phyloP scores from a whole-genome alignment of 2,888 invertebrate genomes.

The Coleophora deauratella region DNA sequence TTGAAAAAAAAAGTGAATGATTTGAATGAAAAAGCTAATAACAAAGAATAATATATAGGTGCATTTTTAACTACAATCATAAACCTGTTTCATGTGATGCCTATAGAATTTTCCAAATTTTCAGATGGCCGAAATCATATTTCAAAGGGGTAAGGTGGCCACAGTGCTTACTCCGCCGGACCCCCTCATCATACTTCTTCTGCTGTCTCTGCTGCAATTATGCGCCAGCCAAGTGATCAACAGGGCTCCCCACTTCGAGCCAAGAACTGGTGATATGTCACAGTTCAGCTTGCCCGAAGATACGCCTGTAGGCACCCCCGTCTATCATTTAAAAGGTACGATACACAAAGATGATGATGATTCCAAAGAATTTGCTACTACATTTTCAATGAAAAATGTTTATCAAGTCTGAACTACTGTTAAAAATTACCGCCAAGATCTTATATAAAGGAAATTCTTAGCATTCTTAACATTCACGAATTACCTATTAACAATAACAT shows the following conservation, averaged over 20 bases:
- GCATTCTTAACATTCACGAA: no score
- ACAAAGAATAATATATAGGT: no score
- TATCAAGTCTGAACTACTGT: no score
- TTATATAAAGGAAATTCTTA: no score
- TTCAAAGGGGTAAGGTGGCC: conserved; percentile 49
- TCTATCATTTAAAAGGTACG: conserved; percentile 82
- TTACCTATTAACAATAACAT: no score
- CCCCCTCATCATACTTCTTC: conserved; percentile 42
- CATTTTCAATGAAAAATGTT: no score
- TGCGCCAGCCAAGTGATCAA: conserved; percentile 75
- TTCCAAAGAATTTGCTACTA: background rate
- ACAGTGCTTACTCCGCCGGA: conserved; percentile 44
- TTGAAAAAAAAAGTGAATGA: no score
- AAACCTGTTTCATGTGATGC: no score
- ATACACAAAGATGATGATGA: background rate
- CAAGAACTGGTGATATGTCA: conserved; percentile 84
- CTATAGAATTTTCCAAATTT: no score
- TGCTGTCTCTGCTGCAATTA: conserved; percentile 35
- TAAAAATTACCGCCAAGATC: no score
- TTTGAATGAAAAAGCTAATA: no score
- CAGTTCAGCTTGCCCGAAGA: conserved; percentile 82
- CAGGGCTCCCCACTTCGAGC: conserved; percentile 82
- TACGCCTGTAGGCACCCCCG: conserved; percentile 82
- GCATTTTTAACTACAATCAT: no score
- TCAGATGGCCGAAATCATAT: conserved; percentile 66